These are phyloP conservation scores for Macaria liturata DNA, from an alignment of 2,888 invertebrate species.

Conservation along the genomic window DNA sequence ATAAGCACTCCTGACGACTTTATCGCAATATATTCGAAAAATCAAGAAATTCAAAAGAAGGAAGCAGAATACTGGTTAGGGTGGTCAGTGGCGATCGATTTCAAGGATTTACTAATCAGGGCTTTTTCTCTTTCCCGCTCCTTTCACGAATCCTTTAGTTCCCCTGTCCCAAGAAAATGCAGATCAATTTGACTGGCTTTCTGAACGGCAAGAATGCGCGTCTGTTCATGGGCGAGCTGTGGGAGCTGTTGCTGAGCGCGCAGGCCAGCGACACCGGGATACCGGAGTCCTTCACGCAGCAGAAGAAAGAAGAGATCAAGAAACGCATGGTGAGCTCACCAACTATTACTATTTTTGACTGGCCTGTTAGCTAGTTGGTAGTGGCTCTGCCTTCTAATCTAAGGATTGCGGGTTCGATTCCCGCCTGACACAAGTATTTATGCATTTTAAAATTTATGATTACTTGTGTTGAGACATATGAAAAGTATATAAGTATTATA, in stretches of 20 bases:
- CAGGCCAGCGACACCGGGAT: conserved; percentile 98
- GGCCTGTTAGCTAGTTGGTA: too few relatives aligned
- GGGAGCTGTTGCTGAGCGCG: conserved; percentile 97
- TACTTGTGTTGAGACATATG: too few relatives aligned
- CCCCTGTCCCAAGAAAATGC: conserved; percentile 99
- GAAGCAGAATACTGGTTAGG: conserved; percentile 37
- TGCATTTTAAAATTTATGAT: too few relatives aligned
- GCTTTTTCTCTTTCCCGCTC: conserved; percentile 71
- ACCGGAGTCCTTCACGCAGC: conserved; percentile 96
- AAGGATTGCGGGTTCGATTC: too few relatives aligned
- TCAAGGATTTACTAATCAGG: conserved; percentile 24
- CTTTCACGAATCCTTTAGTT: conserved; percentile 85
- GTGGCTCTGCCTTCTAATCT: too few relatives aligned
- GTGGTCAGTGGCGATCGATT: conserved; percentile 39
- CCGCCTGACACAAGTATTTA: too few relatives aligned
- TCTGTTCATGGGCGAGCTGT: conserved; percentile 98
- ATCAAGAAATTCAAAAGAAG: background rate
- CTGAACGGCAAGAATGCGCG: conserved; percentile 98
- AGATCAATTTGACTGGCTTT: conserved; percentile 99
- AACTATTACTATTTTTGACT: background rate
- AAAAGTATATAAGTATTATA: too few relatives aligned
- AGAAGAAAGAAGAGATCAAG: conserved; percentile 98
- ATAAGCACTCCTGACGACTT: conserved; percentile 67
- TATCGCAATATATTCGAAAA: conserved; percentile 33
- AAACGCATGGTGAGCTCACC: conserved; percentile 88